Evolutionary conservation across 2,888 invertebrate species (phyloP).

Genomic region (Lasioglossum morio): DNA sequence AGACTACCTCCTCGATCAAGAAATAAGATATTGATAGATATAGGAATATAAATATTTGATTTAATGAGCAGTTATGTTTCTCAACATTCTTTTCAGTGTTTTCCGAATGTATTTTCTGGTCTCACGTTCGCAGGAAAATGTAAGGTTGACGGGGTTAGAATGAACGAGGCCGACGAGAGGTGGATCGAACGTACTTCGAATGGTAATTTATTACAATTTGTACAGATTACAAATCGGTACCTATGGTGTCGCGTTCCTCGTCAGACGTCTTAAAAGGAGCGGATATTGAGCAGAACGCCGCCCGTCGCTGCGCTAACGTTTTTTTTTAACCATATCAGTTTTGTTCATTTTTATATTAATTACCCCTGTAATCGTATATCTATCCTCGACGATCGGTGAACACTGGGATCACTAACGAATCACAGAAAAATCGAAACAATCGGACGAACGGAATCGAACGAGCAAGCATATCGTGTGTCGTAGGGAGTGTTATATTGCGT

Average conservation of each 20-base stretch:
- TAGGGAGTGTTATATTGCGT: conserved; percentile 40
- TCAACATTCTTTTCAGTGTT: no score
- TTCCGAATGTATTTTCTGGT: neutral
- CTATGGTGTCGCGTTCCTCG: conserved; percentile 67
- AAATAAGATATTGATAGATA: neutral
- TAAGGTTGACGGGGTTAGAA: neutral
- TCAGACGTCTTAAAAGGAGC: conserved; percentile 72
- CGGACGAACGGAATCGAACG: neutral
- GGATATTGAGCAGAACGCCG: conserved; percentile 72
- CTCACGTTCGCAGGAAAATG: neutral
- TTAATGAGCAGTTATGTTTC: no score
- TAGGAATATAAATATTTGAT: no score
- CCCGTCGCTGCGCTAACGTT: conserved; percentile 72
- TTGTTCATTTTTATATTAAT: conserved; percentile 44
- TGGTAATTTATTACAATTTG: conserved; percentile 75
- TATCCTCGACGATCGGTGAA: conserved; percentile 65
- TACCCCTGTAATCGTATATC: conserved; percentile 67
- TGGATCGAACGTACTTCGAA: conserved; percentile 56
- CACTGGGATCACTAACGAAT: conserved; percentile 63
- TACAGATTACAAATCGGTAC: conserved; percentile 75
- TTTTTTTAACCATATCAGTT: conserved; percentile 59
- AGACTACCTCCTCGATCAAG: neutral
- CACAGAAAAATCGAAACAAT: conserved; percentile 14
- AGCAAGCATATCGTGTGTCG: conserved; percentile 25
- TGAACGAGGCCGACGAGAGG: neutral